Conservation (phyloP, 2,888 invertebrate genomes). For the Orchestes rusci region DNA sequence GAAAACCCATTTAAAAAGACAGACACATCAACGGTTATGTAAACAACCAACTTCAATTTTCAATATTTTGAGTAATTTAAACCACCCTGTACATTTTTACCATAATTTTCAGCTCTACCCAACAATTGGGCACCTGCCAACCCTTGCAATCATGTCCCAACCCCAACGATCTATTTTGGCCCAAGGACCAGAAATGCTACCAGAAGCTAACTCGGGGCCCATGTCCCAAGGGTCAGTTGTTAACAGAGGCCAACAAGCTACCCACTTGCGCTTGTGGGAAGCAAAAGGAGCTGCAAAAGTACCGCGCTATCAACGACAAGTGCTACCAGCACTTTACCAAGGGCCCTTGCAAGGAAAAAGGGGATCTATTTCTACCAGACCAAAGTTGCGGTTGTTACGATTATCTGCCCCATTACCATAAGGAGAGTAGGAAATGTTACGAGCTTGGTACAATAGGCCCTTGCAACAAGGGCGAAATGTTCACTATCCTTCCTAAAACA, state of each 20-base stretch:
- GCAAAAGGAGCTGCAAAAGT: constrained; percentile 38
- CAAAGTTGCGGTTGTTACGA: constrained; percentile 65
- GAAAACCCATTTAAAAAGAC: no score
- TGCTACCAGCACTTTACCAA: constrained; percentile 75
- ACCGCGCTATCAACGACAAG: constrained; percentile 46
- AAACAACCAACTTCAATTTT: no score
- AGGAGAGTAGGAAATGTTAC: constrained; percentile 61
- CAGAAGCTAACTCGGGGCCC: constrained; percentile 64
- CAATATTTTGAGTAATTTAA: neutral
- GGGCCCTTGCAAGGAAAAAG: constrained; percentile 71
- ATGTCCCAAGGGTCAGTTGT: constrained; percentile 65
- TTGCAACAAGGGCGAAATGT: constrained; percentile 67
- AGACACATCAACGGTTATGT: no score
- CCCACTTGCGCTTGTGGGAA: constrained; percentile 54
- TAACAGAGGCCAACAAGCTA: constrained; percentile 54
- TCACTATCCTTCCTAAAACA: constrained; percentile 47
- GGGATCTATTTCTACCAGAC: constrained; percentile 70
- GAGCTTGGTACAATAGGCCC: constrained; percentile 71
- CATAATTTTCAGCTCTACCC: constrained; percentile 45
- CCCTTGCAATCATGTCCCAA: constrained; percentile 57
- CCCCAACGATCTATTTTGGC: constrained; percentile 66
- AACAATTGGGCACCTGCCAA: constrained; percentile 67
- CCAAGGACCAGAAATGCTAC: constrained; percentile 69
- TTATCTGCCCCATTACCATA: constrained; percentile 67
- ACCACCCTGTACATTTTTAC: no score